Evolutionary conservation across 2,797 vertebrate genomes (phyloP), one percentile per base, ranked within the genome.

Genomic region (Carcharodon carcharias): DNA sequence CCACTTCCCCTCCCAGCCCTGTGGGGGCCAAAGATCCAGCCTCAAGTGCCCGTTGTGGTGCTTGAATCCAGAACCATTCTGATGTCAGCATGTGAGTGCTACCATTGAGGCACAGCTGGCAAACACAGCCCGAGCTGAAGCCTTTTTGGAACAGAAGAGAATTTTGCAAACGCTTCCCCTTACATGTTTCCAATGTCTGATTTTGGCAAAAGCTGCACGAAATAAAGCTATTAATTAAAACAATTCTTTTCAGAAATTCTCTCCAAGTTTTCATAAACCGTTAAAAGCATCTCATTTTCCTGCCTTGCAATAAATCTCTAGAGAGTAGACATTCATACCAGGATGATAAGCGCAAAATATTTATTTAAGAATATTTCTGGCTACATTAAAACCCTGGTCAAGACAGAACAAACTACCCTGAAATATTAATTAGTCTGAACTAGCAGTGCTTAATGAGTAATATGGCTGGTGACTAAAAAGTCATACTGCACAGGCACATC

Each of bases 321-420:
- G 14, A 21, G 80, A 26, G 21, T 45, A 50, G 45, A 85, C 82
- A 85, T 85, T 85, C 21, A 85, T 85, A 50, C 45, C 80, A 85
- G 45, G 50, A 85, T 85, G 82, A 85, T 85, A 85, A 85, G 45
- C 1, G 16, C 82, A 85, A 85, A 85, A 85, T 85, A 85, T 85
- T 85, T 85, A 85, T 85, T 85, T 85, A 85, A 85, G 40, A 85
- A 85, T 85, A 85, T 85, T 85, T 85, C 21, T 50, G 40, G 82
- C 50, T 85, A 26, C 82, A 85, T 85, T 85, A 85, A 85, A 85
- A 85, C 40, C 5, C 40, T 85, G 40, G 82, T 18, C 45, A 50
- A 85, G 45, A 50, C 40, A 85, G 82, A 85, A 50, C 40, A 85
- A 85, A 85, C 82, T 85, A 85, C 21, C 21, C 45, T 77, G 16